These are phyloP conservation scores for Bombycilla garrulus DNA, from an alignment of 2,113 vertebrate species.

Conservation along the genomic window DNA sequence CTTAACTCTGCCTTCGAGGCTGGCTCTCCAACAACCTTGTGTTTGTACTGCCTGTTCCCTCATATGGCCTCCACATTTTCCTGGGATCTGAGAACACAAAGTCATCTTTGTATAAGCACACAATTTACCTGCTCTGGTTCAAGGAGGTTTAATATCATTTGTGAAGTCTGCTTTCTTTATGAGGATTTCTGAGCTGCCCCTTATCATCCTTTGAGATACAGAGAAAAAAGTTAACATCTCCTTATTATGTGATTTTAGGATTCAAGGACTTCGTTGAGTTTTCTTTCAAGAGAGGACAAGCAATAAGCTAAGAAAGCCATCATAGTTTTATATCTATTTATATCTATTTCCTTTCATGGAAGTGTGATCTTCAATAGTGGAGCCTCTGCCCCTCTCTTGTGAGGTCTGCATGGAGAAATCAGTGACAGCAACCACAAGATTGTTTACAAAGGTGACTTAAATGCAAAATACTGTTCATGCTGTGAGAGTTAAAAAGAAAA, in stretches of 20 bases:
- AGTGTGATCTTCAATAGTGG: background rate
- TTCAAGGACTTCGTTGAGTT: rapidly evolving
- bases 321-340: background rate
- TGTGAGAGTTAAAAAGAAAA: background rate
- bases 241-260: background rate
- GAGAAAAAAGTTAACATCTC: background rate
- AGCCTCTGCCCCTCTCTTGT: background rate
- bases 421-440: background rate
- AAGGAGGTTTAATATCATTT: background rate
- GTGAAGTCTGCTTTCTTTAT: background rate
- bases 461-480: background rate
- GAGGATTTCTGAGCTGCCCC: background rate
- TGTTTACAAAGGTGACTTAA: background rate
- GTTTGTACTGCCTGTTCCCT: background rate
- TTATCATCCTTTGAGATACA: background rate
- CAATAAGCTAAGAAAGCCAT: background rate
- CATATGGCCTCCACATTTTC: conserved; percentile 5
- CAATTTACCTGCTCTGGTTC: background rate
- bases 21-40: background rate
- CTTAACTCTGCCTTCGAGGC: background rate
- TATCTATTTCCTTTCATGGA: background rate
- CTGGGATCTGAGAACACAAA: background rate
- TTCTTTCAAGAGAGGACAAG: background rate
- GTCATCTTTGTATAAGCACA: background rate
- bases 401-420: background rate